Percentiles rank a stretch among this genome's conserved stretches.
These are phyloP conservation scores for Tyrophagus putrescentiae DNA, from an alignment of 1,140 invertebrate genomes.

Conservation along the genomic window DNA sequence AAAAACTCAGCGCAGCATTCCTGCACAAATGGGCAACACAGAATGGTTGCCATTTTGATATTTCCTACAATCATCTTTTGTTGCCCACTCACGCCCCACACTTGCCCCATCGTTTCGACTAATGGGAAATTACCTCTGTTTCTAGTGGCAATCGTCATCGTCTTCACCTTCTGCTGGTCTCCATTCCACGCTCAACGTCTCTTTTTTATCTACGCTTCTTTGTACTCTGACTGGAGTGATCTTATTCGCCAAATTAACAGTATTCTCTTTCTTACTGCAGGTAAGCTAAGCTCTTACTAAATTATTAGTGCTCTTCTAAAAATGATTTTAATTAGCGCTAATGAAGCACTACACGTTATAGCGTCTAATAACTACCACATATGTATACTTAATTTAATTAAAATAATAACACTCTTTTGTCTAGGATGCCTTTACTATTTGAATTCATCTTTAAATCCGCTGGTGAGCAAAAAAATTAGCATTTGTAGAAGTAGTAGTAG, in stretches of 20 bases:
- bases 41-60: no score
- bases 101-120: no score
- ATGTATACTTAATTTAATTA: neutral
- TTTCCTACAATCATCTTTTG: no score
- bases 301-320: neutral
- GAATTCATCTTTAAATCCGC: constrained; percentile 30
- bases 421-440: constrained; percentile 30
- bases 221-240: constrained; percentile 30
- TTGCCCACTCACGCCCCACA: no score
- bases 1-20: no score
- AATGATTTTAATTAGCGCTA: neutral
- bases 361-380: neutral
- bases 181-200: constrained; percentile 76
- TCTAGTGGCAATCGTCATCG: constrained; percentile 73
- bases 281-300: constrained; percentile 19
- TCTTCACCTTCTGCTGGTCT: constrained; percentile 87
- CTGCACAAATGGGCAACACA: no score
- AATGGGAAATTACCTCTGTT: constrained; percentile 25
- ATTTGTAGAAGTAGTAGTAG: neutral
- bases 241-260: constrained; percentile 27
- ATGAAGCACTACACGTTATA: neutral
- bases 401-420: neutral
- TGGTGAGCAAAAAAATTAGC: constrained; percentile 18
- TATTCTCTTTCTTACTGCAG: constrained; percentile 27
- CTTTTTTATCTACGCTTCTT: constrained; percentile 52